A percentile compares a stretch with the other conserved stretches of the same genome.
These are phyloP conservation scores for Lagothrix lagotricha DNA, from an alignment of 2,797 vertebrate species.

Conservation along the genomic window DNA sequence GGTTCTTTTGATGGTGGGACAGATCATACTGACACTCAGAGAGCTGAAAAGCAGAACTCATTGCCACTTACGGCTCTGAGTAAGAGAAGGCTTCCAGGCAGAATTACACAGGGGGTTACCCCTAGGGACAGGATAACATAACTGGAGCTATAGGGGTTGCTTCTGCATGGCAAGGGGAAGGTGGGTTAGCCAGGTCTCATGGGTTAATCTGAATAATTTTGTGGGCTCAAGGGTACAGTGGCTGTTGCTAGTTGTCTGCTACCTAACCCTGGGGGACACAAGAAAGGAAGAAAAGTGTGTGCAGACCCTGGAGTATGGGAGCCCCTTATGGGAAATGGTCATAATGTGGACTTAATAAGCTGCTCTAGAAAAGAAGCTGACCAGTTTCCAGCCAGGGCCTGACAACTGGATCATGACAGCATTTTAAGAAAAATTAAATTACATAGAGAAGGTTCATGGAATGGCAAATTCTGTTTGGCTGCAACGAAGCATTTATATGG, in stretches of 20 bases:
- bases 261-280: background rate
- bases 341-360: background rate
- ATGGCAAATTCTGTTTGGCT: background rate
- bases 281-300: too few species aligned
- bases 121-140: background rate
- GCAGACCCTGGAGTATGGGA: background rate
- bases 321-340: background rate
- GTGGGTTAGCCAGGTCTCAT: background rate
- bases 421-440: background rate
- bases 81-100: background rate
- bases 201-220: background rate
- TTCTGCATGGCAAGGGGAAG: accelerated
- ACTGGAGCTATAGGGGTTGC: background rate
- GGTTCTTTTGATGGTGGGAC: background rate
- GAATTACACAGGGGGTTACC: background rate
- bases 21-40: too few species aligned
- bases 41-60: background rate
- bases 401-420: background rate
- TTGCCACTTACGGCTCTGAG: background rate
- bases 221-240: background rate
- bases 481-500: background rate
- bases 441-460: background rate
- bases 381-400: background rate
- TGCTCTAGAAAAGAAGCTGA: background rate
- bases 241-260: background rate